A percentile compares a stretch with the other conserved stretches of the same genome.
Conservation (phyloP, 2,113 vertebrate species). For the Apistogramma diplotaenia region DNA sequence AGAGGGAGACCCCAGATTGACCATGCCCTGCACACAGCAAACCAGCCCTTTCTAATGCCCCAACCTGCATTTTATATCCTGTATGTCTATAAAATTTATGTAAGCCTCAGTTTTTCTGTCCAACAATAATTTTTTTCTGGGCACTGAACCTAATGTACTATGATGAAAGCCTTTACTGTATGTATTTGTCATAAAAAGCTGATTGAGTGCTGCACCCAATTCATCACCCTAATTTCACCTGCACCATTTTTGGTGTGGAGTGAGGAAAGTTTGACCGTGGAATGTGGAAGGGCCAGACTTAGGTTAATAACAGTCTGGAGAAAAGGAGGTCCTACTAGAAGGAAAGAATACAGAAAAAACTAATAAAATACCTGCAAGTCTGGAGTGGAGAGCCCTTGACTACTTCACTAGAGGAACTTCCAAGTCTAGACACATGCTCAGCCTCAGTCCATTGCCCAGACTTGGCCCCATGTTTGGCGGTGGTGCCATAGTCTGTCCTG, state of each 20-base stretch:
- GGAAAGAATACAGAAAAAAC: conserved; percentile 38
- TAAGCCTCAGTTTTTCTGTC: conserved; percentile 13
- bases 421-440: conserved; percentile 34
- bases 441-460: conserved; percentile 9
- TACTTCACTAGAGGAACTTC: conserved; percentile 29
- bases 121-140: conserved; percentile 38
- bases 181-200: conserved; percentile 45
- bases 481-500: neutral
- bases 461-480: conserved; percentile 1
- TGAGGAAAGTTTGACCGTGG: conserved; percentile 54
- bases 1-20: conserved; percentile 57
- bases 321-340: conserved; percentile 25
- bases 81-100: conserved; percentile 29
- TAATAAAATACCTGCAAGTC: conserved; percentile 81
- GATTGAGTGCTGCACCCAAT: conserved; percentile 33
- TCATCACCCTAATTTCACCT: conserved; percentile 43
- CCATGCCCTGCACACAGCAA: conserved; percentile 38
- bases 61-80: conserved; percentile 25
- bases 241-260: conserved; percentile 16
- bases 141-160: conserved; percentile 1
- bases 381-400: conserved; percentile 43
- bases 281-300: conserved; percentile 44
- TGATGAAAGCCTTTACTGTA: conserved; percentile 21
- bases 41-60: conserved; percentile 3
- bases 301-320: conserved; percentile 56